Percentiles rank a stretch among this genome's conserved stretches.
These are phyloP conservation scores for Exocentrus adspersus DNA, from an alignment of 2,888 invertebrate genomes.

Conservation along the genomic window DNA sequence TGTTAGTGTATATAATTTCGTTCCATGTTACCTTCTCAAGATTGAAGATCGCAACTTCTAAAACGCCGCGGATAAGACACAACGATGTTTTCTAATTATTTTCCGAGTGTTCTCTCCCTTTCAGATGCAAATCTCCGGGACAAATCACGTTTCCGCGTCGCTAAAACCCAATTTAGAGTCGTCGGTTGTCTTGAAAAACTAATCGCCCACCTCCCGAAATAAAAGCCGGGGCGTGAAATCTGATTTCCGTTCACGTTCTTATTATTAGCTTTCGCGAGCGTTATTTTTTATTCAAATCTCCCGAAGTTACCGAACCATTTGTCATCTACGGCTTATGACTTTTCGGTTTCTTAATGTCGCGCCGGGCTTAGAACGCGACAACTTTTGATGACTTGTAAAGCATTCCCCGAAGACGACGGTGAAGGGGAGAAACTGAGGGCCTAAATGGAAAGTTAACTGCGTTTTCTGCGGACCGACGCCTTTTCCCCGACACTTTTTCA, in stretches of 20 bases:
- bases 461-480: neutral
- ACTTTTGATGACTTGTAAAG: conserved; percentile 48
- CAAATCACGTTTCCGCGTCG: conserved; percentile 58
- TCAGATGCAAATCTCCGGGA: conserved; percentile 45
- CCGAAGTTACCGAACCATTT: conserved; percentile 60
- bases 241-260: conserved; percentile 64
- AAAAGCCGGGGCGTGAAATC: conserved; percentile 61
- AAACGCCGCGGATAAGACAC: neutral
- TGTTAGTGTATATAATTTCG: too few species aligned
- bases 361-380: conserved; percentile 45
- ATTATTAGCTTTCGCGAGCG: conserved; percentile 65
- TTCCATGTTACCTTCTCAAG: too few species aligned
- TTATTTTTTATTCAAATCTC: conserved; percentile 65
- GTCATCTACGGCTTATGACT: conserved; percentile 62
- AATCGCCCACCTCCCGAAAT: conserved; percentile 62
- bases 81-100: neutral
- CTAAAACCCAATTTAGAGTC: conserved; percentile 63
- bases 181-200: conserved; percentile 60
- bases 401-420: conserved; percentile 36
- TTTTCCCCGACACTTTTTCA: neutral
- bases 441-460: conserved; percentile 17
- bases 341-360: conserved; percentile 48
- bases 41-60: too few species aligned
- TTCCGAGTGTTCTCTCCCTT: neutral
- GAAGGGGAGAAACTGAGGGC: neutral